These are phyloP conservation scores for Galeopterus variegatus DNA, from an alignment of 2,113 vertebrate species.

Conservation along the genomic window DNA sequence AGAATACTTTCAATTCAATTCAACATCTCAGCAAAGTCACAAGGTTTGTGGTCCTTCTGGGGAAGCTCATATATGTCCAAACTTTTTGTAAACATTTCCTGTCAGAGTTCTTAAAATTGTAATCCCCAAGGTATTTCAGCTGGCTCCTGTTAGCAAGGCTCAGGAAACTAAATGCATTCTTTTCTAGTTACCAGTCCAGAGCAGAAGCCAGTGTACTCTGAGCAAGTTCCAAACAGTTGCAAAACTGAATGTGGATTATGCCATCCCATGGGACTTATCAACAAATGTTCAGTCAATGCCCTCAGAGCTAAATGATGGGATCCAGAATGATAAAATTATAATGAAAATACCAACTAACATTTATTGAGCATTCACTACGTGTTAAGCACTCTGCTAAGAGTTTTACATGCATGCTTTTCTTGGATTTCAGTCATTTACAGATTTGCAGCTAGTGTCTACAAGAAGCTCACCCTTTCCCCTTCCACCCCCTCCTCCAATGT, in stretches of 20 bases:
- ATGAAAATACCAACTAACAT: not conserved
- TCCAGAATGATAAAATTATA: not conserved
- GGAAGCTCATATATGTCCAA: not conserved
- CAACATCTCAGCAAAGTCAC: slow-evolving; percentile 26
- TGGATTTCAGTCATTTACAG: not conserved
- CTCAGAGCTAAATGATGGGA: not conserved
- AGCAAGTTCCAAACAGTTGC: not conserved
- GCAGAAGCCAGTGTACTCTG: not conserved
- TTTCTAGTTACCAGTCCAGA: not conserved
- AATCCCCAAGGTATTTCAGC: not conserved
- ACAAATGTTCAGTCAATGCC: not conserved
- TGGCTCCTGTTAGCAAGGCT: not conserved
- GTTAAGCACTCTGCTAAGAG: not conserved
- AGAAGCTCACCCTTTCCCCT: not conserved
- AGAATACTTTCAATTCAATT: not conserved
- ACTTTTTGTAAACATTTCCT: slow-evolving; percentile 51
- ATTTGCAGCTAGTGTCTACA: not conserved
- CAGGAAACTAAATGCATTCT: not conserved
- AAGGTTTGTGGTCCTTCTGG: not conserved
- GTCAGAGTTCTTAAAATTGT: slow-evolving; percentile 9
- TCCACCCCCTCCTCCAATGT: accelerated
- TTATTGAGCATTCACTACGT: not conserved
- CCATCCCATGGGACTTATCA: not conserved
- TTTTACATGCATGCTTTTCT: not conserved
- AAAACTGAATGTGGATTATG: not conserved